Conservation (phyloP, 2,113 vertebrate genomes). For the Apaloderma vittatum region DNA sequence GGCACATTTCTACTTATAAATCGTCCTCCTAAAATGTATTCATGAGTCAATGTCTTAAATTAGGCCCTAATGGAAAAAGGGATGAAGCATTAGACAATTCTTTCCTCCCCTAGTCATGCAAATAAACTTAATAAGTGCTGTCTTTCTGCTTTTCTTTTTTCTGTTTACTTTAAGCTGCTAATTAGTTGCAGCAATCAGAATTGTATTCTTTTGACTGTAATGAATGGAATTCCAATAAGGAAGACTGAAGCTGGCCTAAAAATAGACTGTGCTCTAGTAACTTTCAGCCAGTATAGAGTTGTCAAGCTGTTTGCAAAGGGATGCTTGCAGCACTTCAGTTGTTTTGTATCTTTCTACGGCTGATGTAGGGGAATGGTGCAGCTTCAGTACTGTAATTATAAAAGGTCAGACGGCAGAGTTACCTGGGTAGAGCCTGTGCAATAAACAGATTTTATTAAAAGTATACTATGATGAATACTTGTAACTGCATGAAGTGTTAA, state of each 20-base stretch:
- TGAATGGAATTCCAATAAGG: conserved; percentile 36
- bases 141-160: conserved; percentile 28
- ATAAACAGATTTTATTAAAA: not conserved
- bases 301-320: not conserved
- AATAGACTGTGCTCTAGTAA: conserved; percentile 32
- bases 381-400: not conserved
- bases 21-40: conserved; percentile 38
- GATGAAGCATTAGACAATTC: conserved; percentile 50
- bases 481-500: not conserved
- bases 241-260: conserved; percentile 27
- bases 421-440: not conserved
- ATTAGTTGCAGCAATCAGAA: conserved; percentile 48
- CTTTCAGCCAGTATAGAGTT: not conserved
- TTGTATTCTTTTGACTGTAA: conserved; percentile 32
- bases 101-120: conserved; percentile 25
- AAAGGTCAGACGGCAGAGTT: not conserved
- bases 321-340: not conserved
- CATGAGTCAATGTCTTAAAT: conserved; percentile 40
- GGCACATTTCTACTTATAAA: not conserved
- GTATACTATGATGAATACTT: not conserved
- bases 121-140: conserved; percentile 18
- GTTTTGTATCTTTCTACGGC: not conserved
- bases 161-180: conserved; percentile 43
- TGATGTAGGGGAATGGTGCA: not conserved
- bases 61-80: conserved; percentile 57